phyloP scores from a whole-genome alignment of 2,888 invertebrate genomes.

The Netelia virgata region DNA sequence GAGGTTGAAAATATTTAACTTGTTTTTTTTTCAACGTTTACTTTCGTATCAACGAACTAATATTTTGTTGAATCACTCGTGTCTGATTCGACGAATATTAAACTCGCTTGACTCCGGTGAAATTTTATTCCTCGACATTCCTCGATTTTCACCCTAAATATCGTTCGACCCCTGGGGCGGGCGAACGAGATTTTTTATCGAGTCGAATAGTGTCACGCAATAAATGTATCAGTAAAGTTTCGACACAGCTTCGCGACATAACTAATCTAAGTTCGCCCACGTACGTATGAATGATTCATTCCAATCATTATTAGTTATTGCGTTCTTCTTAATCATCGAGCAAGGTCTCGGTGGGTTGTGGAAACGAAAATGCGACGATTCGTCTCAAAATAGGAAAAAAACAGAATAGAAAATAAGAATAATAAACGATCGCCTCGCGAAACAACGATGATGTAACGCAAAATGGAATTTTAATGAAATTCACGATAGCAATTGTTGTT shows the following conservation, averaged over 20 bases:
- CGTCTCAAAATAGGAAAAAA: constrained; percentile 15
- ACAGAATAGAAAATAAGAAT: not conserved
- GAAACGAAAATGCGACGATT: constrained; percentile 57
- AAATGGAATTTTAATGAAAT: constrained; percentile 49
- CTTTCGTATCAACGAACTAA: too few relatives aligned
- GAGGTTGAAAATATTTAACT: too few relatives aligned
- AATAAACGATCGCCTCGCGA: constrained; percentile 17
- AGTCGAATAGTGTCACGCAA: constrained; percentile 18
- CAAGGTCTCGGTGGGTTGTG: constrained; percentile 62
- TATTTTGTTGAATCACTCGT: too few relatives aligned
- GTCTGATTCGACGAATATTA: too few relatives aligned
- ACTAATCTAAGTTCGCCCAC: constrained; percentile 56
- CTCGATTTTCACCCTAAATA: too few relatives aligned
- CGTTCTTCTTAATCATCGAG: constrained; percentile 64
- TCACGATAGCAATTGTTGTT: constrained; percentile 32
- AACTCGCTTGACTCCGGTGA: too few relatives aligned
- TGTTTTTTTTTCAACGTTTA: too few relatives aligned
- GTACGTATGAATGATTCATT: constrained; percentile 66
- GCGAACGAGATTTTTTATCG: not conserved
- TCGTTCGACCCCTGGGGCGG: too few relatives aligned
- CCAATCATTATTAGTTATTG: constrained; percentile 67
- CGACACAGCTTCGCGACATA: constrained; percentile 32
- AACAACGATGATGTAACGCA: constrained; percentile 49
- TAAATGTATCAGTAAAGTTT: constrained; percentile 33
- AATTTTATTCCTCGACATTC: too few relatives aligned